Base-by-base conservation (phyloP, 92 coral and sea anemone genomes). In the Porites divaricata region DNA sequence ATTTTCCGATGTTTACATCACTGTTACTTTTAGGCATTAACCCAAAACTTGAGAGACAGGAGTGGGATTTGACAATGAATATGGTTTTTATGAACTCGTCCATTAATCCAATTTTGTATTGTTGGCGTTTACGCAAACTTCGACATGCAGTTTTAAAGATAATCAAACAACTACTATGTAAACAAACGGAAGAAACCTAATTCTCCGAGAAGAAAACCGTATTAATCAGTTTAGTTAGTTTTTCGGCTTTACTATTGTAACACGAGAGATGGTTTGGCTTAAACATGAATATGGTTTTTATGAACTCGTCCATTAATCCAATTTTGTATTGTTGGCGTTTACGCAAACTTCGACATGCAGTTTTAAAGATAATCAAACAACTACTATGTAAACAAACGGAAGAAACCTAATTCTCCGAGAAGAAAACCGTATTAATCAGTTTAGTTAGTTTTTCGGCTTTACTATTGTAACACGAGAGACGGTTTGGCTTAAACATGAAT, bases 291-390 rank as follows among this genome's bases (percentile, higher is more conserved):
- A 15, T 15, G 59, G 14, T 54, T 8, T 54, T 54, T 54, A 54
- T 54, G 59, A 70, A 70, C 25, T 70, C 75, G 75, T 45, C 75
- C 28, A 70, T 70, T 14, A 70, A 70, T 70, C 75, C 75, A 70
- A 1, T 70, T 48, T 48, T 70, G 75, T 70, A 48, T 28, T 70
- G 75, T 24, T 70, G 57, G 75, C 75, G 58, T 70, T 54, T 70
- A 15, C 58, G 75, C 58, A 26, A 70, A 22, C 75, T 70, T 70
- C 75, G 58, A 15, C 8, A 11, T 21, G 74, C 74, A 70, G 74
- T 41, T 70, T 48, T 17, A 7, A 41, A 70, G 54, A 70, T 52
- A 24, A 21, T 20, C 19, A 41, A 52, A 26, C 53, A 70, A 12
- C 9, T 70, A 21, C 41, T 70, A 17, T 24, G 74, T 35, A 70